phyloP scores from a whole-genome alignment of 2,113 vertebrate genomes.

The Leucosticte australis region DNA sequence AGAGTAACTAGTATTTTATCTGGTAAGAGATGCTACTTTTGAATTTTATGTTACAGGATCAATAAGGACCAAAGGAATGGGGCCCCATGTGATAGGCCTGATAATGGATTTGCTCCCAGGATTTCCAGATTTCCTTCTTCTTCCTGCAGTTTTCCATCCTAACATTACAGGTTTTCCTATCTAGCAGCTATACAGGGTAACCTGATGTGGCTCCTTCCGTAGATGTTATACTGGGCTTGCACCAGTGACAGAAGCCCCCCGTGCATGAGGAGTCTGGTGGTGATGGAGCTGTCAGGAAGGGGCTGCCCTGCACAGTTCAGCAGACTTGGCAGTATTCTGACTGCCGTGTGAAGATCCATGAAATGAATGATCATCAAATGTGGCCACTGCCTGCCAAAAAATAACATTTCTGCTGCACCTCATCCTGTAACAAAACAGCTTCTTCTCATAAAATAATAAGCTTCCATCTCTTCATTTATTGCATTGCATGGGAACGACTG shows the following conservation, averaged over 20 bases:
- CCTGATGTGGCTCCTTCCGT: background rate
- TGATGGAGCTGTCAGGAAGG: background rate
- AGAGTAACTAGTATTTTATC: background rate
- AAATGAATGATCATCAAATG: background rate
- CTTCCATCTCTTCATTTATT: conserved; percentile 18
- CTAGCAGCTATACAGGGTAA: background rate
- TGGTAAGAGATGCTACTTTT: background rate
- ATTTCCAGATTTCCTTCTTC: background rate
- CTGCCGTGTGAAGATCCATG: background rate
- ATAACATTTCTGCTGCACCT: background rate
- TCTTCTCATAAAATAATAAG: background rate
- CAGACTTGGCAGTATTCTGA: background rate
- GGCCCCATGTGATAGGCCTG: background rate
- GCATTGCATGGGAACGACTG: background rate
- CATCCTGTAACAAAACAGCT: background rate
- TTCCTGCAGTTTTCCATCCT: background rate
- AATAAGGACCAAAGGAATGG: background rate
- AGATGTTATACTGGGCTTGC: background rate
- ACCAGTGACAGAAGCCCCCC: background rate
- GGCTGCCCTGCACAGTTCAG: background rate
- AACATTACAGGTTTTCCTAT: background rate
- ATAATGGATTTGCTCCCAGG: background rate
- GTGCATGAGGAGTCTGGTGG: background rate
- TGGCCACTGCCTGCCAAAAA: background rate
- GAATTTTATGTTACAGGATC: background rate